These are phyloP conservation scores for Oikopleura albicans DNA, from an alignment of 23 tunicate genomes.

Conservation along the genomic window DNA sequence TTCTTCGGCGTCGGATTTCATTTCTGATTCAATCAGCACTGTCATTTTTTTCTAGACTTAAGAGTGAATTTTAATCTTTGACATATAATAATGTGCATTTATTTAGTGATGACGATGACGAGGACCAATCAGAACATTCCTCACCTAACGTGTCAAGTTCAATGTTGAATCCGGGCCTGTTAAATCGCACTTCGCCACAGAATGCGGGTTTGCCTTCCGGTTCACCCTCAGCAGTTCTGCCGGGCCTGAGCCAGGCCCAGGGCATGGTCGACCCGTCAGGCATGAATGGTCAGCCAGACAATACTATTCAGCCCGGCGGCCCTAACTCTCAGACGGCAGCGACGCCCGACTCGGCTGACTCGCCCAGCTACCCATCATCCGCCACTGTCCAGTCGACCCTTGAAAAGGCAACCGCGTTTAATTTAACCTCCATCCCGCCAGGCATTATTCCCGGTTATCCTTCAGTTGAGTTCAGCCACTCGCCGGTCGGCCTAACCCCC, in stretches of 20 bases:
- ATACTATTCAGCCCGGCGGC: not conserved
- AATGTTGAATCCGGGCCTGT: not conserved
- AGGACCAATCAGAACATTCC: conserved; percentile 8
- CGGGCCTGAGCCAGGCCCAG: not conserved
- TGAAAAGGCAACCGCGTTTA: not conserved
- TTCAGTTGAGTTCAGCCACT: not conserved
- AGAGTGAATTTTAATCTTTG: too few species aligned
- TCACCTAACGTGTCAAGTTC: not conserved
- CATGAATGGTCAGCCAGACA: too few species aligned
- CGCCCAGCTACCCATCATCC: not conserved
- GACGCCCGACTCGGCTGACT: not conserved
- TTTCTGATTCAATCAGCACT: too few species aligned
- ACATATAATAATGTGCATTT: too few species aligned
- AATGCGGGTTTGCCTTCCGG: not conserved
- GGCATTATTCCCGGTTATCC: not conserved
- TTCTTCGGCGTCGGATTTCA: too few species aligned
- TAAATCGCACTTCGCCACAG: not conserved
- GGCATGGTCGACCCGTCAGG: not conserved
- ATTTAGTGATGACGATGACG: conserved; percentile 14
- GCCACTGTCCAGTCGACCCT: not conserved
- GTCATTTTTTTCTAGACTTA: too few species aligned
- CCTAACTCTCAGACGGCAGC: not conserved
- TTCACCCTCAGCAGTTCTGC: not conserved
- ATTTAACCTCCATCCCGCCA: not conserved
- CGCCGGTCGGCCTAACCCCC: not conserved